phyloP scores from a whole-genome alignment of 1,140 invertebrate species.

The Diplogasteroides magnus region DNA sequence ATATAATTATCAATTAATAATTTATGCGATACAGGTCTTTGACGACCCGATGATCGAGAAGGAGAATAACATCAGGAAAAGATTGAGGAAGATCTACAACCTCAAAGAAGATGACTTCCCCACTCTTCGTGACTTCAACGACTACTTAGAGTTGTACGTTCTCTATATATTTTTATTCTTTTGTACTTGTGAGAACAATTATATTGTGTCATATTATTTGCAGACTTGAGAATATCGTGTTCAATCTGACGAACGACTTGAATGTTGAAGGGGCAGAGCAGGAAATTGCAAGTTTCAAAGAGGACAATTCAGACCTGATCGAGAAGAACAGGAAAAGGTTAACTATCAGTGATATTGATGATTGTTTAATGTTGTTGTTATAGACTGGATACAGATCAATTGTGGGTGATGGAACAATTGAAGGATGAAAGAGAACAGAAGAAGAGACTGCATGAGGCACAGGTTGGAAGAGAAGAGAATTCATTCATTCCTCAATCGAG shows the following conservation, averaged over 20 bases:
- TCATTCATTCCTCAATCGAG: neutral
- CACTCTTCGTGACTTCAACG: conserved; percentile 76
- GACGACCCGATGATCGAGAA: conserved; percentile 93
- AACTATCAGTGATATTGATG: neutral
- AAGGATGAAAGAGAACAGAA: conserved; percentile 67
- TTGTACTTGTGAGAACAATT: too few species aligned
- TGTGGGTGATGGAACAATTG: conserved; percentile 73
- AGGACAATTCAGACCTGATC: conserved; percentile 83
- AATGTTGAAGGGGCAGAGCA: conserved; percentile 82
- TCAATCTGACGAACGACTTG: conserved; percentile 82
- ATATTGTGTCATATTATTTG: conserved; percentile 5
- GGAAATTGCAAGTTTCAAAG: conserved; percentile 86
- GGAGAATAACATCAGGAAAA: conserved; percentile 88
- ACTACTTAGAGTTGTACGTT: conserved; percentile 73
- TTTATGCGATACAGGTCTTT: conserved; percentile 63
- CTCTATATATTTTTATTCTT: too few species aligned
- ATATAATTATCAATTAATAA: neutral
- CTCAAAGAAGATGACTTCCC: conserved; percentile 84
- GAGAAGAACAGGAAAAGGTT: conserved; percentile 66
- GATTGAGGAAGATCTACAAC: conserved; percentile 78
- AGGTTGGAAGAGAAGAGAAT: conserved; percentile 36
- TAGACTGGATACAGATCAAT: conserved; percentile 60
- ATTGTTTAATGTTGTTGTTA: neutral
- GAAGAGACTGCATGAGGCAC: conserved; percentile 61
- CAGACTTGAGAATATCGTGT: conserved; percentile 77